A percentile compares a stretch with the other conserved stretches of the same genome.
These are phyloP conservation scores for Eurytoma adleriae DNA, from an alignment of 2,888 invertebrate species.

Conservation along the genomic window DNA sequence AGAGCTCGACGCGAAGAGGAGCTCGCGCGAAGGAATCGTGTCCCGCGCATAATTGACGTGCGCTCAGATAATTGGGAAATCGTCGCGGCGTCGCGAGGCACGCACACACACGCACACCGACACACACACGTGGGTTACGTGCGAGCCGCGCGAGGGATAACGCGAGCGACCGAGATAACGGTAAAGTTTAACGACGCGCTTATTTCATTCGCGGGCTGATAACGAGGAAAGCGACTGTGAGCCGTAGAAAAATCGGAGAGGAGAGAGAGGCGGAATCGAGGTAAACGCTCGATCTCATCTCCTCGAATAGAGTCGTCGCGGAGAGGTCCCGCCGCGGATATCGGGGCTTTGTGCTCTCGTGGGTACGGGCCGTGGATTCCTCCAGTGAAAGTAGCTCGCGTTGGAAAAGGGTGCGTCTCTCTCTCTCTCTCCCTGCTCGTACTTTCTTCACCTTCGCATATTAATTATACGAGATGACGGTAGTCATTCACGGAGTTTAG, in stretches of 20 bases:
- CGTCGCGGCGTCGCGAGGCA: constrained; percentile 54
- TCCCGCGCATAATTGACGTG: constrained; percentile 56
- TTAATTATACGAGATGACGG: constrained; percentile 40
- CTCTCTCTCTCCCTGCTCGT: background rate
- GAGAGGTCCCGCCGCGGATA: background rate
- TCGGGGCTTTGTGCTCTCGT: background rate
- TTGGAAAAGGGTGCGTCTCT: constrained; percentile 1
- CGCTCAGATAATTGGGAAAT: constrained; percentile 65
- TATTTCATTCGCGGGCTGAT: constrained; percentile 52
- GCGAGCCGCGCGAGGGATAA: background rate
- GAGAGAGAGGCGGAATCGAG: background rate
- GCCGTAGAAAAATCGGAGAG: background rate
- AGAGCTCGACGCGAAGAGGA: constrained; percentile 58
- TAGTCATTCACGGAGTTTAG: constrained; percentile 25
- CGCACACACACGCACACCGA: background rate
- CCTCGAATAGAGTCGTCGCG: constrained; percentile 34
- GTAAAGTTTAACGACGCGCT: constrained; percentile 57
- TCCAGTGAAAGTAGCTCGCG: background rate
- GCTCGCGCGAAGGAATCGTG: constrained; percentile 50
- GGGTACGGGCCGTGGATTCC: background rate
- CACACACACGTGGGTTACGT: background rate
- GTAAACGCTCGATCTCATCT: background rate
- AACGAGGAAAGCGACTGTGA: constrained; percentile 47
- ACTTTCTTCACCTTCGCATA: constrained; percentile 1
- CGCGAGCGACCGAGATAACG: constrained; percentile 56